phyloP scores from a whole-genome alignment of 2,113 vertebrate species.

The Dromaius novaehollandiae region DNA sequence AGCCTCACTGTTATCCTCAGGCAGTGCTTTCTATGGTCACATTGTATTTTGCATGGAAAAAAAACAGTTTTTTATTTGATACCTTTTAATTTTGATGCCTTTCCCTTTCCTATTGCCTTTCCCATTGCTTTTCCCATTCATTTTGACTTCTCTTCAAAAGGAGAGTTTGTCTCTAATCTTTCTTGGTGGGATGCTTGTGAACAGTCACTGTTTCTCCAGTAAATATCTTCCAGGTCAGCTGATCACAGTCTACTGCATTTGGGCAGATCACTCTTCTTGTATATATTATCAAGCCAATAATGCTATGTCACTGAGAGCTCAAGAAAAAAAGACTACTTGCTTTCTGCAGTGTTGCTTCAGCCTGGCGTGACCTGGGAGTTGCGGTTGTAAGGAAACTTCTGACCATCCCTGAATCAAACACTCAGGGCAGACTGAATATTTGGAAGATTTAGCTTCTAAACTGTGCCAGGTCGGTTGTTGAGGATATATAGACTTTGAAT shows the following conservation, averaged over 20 bases:
- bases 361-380: not conserved
- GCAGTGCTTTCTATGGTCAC: not conserved
- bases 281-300: not conserved
- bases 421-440: not conserved
- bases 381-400: not conserved
- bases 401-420: not conserved
- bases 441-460: not conserved
- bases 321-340: not conserved
- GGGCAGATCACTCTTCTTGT: not conserved
- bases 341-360: not conserved
- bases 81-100: not conserved
- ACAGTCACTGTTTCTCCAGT: not conserved
- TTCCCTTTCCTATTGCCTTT: too few species aligned
- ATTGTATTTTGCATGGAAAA: not conserved
- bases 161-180: not conserved
- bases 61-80: not conserved
- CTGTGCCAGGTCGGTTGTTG: not conserved
- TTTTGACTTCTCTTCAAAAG: not conserved
- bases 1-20: not conserved
- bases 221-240: not conserved
- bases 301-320: not conserved
- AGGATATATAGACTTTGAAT: not conserved
- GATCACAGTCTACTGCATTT: not conserved
- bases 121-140: not conserved
- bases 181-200: not conserved